Evolutionary conservation across 2,113 vertebrate genomes (phyloP), one percentile per base, ranked within the genome.

Genomic region (Thamnaconus septentrionalis): DNA sequence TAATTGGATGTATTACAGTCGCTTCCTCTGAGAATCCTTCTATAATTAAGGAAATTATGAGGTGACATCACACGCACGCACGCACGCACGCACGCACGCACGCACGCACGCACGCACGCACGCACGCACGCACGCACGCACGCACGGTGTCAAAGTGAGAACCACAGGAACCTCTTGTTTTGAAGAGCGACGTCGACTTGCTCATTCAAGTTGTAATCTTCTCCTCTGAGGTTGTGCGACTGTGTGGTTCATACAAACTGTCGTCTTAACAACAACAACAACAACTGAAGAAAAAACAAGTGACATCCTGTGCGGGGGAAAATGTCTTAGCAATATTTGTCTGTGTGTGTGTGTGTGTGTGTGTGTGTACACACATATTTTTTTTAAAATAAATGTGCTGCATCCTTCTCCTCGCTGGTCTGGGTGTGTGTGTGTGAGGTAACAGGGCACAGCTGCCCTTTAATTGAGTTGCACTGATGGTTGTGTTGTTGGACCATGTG

Each of bases 1-100:
- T 83, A 78, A 83, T 79, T 85, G 69, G 54, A 57, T 71, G 45
- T 75, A 80, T 84, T 79, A 76, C 31, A 59, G 40, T 61, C 12
- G 67, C 65, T 53, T 71, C 82, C 75, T 80, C 61, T 61, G 81
- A 86, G 76, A 82, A 69, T 75, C 50, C 46, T 43, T 65, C 50
- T 58, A 65, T 70, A 66, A 85, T 82, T 79, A 84, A 62, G 63
- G 58, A 75, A 79, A 75, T 82, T 3, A 81, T 67, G 54, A 49
- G 43, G 56, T 6, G 12, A 49, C 55, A 53, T 47, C 41, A 53
- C 48, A 52, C 8, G 18, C 61, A 65, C 56, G 64, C 39, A 39
- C 43, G 8, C 54, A 52, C 3, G 8, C 40, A 49, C 3, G 18
- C 18, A 31, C 18, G 18, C 18, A 31, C 18, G 18, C 18, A 2